Percentiles rank a stretch among this genome's conserved stretches.
phyloP scores from a whole-genome alignment of 2,113 vertebrate genomes.

The Forbesichthys papilliferus region DNA sequence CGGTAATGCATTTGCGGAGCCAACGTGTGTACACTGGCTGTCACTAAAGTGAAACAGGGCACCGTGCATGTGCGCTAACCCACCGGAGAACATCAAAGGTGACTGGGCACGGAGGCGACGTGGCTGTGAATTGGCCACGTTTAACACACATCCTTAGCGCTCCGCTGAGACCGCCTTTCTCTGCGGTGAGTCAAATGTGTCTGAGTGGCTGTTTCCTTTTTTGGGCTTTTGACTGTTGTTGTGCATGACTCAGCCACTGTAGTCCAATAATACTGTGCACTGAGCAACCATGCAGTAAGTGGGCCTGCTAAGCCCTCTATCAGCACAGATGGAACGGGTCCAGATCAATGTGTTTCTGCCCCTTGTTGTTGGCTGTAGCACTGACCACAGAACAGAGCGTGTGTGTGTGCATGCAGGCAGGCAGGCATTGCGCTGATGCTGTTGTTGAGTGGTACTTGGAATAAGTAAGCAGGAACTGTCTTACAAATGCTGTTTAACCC shows the following conservation, averaged over 20 bases:
- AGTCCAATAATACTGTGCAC: constrained; percentile 28
- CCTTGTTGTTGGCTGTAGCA: too few species aligned
- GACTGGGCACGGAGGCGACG: constrained; percentile 17
- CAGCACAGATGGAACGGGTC: too few species aligned
- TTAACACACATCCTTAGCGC: constrained; percentile 34
- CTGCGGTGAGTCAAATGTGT: constrained; percentile 57
- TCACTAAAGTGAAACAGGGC: constrained; percentile 22
- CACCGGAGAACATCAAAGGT: constrained; percentile 26
- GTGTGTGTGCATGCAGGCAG: too few species aligned
- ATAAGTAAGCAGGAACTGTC: too few species aligned
- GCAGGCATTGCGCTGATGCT: too few species aligned
- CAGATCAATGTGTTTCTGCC: too few species aligned
- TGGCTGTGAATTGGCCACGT: constrained; percentile 26
- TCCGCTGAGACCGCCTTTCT: constrained; percentile 22
- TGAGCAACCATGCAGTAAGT: constrained; percentile 26
- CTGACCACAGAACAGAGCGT: too few species aligned
- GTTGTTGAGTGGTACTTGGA: too few species aligned
- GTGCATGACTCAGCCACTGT: constrained; percentile 59
- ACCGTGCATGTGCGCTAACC: constrained; percentile 3
- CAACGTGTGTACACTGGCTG: constrained; percentile 36
- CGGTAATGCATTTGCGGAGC: constrained; percentile 26
- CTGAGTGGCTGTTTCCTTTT: constrained; percentile 61
- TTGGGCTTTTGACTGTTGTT: constrained; percentile 68
- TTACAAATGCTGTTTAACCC: background rate
- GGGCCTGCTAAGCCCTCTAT: constrained; percentile 26